phyloP scores from a whole-genome alignment of 1,140 invertebrate genomes.

The Eriocheir sinensis region DNA sequence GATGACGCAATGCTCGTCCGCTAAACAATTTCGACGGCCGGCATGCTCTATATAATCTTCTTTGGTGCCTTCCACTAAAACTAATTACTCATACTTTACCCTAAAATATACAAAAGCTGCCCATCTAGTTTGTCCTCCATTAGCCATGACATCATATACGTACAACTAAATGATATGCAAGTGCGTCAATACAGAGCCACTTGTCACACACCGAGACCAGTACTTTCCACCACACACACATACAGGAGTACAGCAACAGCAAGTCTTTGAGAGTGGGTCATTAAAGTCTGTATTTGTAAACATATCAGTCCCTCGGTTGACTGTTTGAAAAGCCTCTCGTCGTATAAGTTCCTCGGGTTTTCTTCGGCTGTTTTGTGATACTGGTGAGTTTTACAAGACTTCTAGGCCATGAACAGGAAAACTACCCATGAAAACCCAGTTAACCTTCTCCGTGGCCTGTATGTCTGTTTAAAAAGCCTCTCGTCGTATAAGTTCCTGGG shows the following conservation, averaged over 20 bases:
- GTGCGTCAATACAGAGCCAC: conserved; percentile 18
- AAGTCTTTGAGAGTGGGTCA: not conserved
- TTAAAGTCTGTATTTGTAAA: not conserved
- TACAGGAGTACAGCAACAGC: not conserved
- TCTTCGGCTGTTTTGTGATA: no score
- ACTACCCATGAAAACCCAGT: no score
- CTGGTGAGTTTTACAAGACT: no score
- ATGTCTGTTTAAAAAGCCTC: no score
- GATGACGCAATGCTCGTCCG: conserved; percentile 17
- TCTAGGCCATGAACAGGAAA: no score
- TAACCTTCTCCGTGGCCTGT: no score
- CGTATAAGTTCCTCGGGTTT: no score
- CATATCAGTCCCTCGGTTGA: no score
- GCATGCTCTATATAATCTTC: conserved; percentile 61
- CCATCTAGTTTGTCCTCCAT: conserved; percentile 37
- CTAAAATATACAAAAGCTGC: conserved; percentile 69
- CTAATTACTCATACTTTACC: conserved; percentile 39
- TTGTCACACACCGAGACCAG: conserved; percentile 2
- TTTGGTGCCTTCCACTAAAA: conserved; percentile 58
- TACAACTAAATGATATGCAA: conserved; percentile 56
- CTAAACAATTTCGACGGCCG: conserved; percentile 20
- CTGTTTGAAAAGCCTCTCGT: no score
- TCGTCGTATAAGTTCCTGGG: no score
- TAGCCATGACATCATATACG: conserved; percentile 27
- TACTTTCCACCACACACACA: conserved; percentile 27